A percentile compares a stretch with the other conserved stretches of the same genome.
Conservation (phyloP, 1,140 invertebrate genomes). For the Papilio xuthus region DNA sequence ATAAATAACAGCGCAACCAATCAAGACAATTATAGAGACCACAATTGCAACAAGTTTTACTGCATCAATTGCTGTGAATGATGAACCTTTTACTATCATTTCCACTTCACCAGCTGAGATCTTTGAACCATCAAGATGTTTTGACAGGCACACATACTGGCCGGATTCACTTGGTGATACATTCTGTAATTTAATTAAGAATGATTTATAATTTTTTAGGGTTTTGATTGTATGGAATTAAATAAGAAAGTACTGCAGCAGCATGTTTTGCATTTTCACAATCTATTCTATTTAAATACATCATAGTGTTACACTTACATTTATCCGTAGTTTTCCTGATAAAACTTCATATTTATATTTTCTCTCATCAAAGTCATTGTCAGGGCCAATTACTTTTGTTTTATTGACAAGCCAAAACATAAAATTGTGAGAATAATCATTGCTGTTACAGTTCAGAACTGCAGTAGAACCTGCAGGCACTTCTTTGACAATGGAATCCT, state of each 20-base stretch:
- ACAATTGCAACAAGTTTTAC: conserved; percentile 74
- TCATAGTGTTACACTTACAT: conserved; percentile 79
- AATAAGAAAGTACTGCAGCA: too few relatives aligned
- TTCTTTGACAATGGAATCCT: conserved; percentile 75
- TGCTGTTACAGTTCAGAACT: conserved; percentile 84
- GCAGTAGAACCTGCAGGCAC: conserved; percentile 83
- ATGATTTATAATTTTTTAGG: neutral
- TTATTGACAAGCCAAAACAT: conserved; percentile 85
- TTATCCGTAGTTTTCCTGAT: conserved; percentile 84
- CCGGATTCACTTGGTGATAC: conserved; percentile 84
- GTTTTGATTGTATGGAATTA: too few relatives aligned
- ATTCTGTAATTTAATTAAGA: conserved; percentile 74
- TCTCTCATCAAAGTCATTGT: conserved; percentile 82
- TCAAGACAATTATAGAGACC: conserved; percentile 72
- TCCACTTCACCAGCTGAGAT: conserved; percentile 82
- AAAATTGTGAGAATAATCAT: conserved; percentile 85
- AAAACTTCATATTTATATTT: conserved; percentile 88
- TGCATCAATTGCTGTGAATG: conserved; percentile 80
- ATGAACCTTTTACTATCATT: conserved; percentile 81
- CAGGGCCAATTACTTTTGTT: conserved; percentile 84
- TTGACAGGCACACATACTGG: conserved; percentile 85
- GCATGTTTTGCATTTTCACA: too few relatives aligned
- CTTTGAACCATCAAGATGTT: conserved; percentile 79
- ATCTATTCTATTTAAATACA: too few relatives aligned
- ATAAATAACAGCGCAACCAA: conserved; percentile 73